Evolutionary conservation across 2,888 invertebrate genomes (phyloP).

Genomic region (Aleiodes testaceus): DNA sequence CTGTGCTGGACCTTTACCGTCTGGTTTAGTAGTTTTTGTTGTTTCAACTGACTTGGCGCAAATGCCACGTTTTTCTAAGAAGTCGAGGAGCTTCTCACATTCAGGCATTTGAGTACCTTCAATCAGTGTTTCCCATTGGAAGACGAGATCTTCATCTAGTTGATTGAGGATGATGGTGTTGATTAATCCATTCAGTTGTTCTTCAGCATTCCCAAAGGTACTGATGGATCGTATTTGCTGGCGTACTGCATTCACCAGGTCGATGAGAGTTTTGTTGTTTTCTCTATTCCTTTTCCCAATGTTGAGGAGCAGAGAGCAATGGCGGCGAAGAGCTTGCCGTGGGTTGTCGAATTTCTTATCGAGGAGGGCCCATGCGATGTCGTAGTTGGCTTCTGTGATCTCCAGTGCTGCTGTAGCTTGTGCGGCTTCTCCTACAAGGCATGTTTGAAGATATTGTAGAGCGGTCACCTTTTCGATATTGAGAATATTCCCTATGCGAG

Average conservation of each 20-base stretch:
- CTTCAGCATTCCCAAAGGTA: conserved; percentile 24
- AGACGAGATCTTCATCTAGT: conserved; percentile 13
- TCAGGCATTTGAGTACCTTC: conserved; percentile 41
- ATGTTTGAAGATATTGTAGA: conserved; percentile 49
- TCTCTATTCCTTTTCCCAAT: conserved; percentile 29
- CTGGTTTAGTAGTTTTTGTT: conserved; percentile 12
- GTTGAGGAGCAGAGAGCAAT: conserved; percentile 38
- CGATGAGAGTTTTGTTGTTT: conserved; percentile 31
- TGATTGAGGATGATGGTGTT: conserved; percentile 31
- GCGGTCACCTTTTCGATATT: conserved; percentile 45
- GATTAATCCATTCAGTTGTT: conserved; percentile 33
- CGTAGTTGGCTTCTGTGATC: conserved; percentile 49
- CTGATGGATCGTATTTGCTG: conserved; percentile 45
- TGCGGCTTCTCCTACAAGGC: conserved; percentile 49
- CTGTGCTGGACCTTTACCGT: neutral
- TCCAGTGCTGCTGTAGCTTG: conserved; percentile 48
- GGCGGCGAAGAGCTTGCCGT: conserved; percentile 44
- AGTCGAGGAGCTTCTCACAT: conserved; percentile 38
- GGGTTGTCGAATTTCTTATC: conserved; percentile 46
- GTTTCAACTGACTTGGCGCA: conserved; percentile 29
- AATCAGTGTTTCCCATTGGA: conserved; percentile 44
- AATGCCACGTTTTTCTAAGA: conserved; percentile 41
- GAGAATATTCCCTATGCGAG: conserved; percentile 44
- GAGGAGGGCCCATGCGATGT: conserved; percentile 49
- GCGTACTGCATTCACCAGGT: conserved; percentile 38